These are phyloP conservation scores for Diadumene lineata DNA, from an alignment of 92 coral and sea anemone species.

Conservation along the genomic window DNA sequence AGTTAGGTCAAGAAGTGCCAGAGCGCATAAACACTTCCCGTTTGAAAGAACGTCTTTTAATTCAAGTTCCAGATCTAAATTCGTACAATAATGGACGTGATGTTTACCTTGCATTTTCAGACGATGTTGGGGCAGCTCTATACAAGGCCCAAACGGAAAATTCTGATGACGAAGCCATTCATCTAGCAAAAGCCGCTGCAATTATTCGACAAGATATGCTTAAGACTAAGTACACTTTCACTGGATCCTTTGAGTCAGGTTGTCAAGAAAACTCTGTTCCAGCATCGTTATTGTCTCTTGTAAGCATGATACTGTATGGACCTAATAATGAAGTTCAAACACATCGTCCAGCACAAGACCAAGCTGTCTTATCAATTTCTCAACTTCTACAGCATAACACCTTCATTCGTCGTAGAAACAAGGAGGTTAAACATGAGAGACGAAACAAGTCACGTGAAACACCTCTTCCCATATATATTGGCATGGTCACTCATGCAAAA, in stretches of 20 bases:
- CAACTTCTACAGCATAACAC: constrained; percentile 46
- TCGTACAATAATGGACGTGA: constrained; percentile 44
- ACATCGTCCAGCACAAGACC: constrained; percentile 27
- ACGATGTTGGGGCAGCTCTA: constrained; percentile 41
- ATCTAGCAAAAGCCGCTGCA: constrained; percentile 58
- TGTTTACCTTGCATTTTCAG: constrained; percentile 28
- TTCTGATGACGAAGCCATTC: constrained; percentile 46
- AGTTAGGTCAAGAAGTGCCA: constrained; percentile 20
- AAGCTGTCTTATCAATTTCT: constrained; percentile 50
- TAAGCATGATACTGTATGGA: constrained; percentile 51
- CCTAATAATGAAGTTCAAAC: constrained; percentile 48
- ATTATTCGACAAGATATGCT: constrained; percentile 44
- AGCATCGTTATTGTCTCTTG: constrained; percentile 34
- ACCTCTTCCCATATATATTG: constrained; percentile 41
- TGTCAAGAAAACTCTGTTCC: constrained; percentile 50
- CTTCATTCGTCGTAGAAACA: constrained; percentile 19
- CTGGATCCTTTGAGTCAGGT: constrained; percentile 42
- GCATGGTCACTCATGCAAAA: constrained; percentile 33
- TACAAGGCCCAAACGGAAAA: constrained; percentile 32
- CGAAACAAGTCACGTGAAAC: constrained; percentile 43
- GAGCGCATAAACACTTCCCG: constrained; percentile 19
- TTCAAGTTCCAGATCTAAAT: constrained; percentile 30
- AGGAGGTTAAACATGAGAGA: constrained; percentile 18
- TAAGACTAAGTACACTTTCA: constrained; percentile 31
- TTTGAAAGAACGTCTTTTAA: constrained; percentile 31